Evolutionary conservation across 2,113 vertebrate species (phyloP), one percentile per base, ranked within the genome.

Genomic region (Oreotrochilus melanogaster): DNA sequence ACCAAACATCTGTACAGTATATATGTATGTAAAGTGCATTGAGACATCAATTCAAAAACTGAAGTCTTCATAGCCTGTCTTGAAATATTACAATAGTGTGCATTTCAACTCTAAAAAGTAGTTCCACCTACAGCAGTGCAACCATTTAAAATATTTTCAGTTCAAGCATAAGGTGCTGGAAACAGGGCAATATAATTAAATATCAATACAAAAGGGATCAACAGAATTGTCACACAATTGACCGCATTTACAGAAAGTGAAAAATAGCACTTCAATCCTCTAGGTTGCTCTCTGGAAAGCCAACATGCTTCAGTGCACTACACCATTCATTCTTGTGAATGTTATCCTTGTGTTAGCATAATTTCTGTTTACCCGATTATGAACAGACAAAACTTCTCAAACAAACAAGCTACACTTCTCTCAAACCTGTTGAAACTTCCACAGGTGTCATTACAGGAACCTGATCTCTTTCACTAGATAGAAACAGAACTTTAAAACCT

Each of bases 301-400:
- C 6, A 35, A 4, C 10, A 22, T 33, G 10, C 22, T 42, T 69
- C 53, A 73, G 28, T 37, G 17, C 12, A 61, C 11, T 25, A 57
- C 23, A 53, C 5, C 13, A n/a, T 18, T 60, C 15, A 4, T 14
- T 69, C 61, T 0, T 31, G 3, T 0, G 0, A 84, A 31, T 54
- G 7, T 0, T 65, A 78, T 30, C 28, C 24, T 48, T 61, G 6
- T 42, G 3, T 43, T 73, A 43, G 9, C 39, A 21, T 23, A 23
- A 7, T 65, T 53, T 43, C 42, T 57, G 15, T 74, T 70, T 39
- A n/a, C 9, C 8, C 5, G 17, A 16, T 21, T 50, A 30, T 27
- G 30, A 71, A 48, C 5, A 35, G 48, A 39, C 2, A 2, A 24
- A 67, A 21, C 10, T 4, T 28, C 8, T 8, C 13, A 73, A 65